phyloP scores from a whole-genome alignment of 2,797 vertebrate species.

The Crax fasciolata region DNA sequence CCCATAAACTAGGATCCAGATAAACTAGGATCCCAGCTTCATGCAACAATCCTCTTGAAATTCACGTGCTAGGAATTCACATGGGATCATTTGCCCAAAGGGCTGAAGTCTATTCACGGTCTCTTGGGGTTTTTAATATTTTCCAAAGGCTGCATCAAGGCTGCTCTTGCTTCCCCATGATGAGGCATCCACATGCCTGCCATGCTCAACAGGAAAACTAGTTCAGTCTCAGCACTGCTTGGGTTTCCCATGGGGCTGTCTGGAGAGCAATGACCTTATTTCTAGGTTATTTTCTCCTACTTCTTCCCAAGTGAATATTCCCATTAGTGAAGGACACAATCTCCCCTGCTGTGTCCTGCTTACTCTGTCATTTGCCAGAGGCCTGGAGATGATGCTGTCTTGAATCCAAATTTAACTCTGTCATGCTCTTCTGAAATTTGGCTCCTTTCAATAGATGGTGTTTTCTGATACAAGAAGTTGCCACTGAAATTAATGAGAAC shows the following conservation, averaged over 20 bases:
- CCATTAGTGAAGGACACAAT: not conserved
- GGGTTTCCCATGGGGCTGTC: not conserved
- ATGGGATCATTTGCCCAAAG: not conserved
- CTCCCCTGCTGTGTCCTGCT: not conserved
- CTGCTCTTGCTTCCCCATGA: not conserved
- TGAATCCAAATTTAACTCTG: not conserved
- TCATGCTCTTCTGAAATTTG: not conserved
- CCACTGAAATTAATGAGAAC: not conserved
- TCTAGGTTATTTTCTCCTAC: conserved; percentile 53
- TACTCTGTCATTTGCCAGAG: not conserved
- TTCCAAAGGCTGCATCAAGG: not conserved
- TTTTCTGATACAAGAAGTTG: not conserved
- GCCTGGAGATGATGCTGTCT: not conserved
- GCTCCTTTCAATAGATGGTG: not conserved
- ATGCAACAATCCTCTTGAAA: not conserved
- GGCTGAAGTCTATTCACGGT: not conserved
- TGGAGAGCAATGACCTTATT: conserved; percentile 16
- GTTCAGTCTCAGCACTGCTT: not conserved
- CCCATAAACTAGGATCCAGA: not conserved
- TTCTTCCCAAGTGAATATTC: conserved; percentile 36
- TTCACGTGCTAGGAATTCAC: not conserved
- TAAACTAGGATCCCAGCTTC: not conserved
- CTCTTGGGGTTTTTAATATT: not conserved
- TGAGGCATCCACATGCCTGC: not conserved
- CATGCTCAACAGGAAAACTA: conserved; percentile 3